Conservation (phyloP, 2,113 vertebrate species). For the Pluvianellus socialis region DNA sequence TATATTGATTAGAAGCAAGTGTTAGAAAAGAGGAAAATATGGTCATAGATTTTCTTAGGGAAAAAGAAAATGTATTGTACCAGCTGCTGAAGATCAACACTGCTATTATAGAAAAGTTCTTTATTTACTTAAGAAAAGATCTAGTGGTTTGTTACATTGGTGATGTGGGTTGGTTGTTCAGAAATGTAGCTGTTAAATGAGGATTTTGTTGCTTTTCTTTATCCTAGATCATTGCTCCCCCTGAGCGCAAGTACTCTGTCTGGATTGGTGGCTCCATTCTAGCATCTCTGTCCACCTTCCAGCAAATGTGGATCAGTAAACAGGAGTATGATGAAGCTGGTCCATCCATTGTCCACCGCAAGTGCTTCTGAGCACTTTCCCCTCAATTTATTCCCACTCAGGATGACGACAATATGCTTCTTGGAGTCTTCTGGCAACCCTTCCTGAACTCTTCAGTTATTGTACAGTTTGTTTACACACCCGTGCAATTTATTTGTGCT, state of each 20-base stretch:
- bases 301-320: slow-evolving; percentile 98
- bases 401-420: slow-evolving; percentile 74
- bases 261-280: slow-evolving; percentile 86
- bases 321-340: slow-evolving; percentile 93
- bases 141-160: not conserved
- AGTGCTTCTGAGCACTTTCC: slow-evolving; percentile 85
- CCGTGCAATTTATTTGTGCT: slow-evolving; percentile 84
- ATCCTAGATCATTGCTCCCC: slow-evolving; percentile 88
- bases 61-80: not conserved
- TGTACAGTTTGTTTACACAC: slow-evolving; percentile 90
- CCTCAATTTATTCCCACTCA: slow-evolving; percentile 57
- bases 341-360: slow-evolving; percentile 93
- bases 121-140: not conserved
- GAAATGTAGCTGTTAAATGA: not conserved
- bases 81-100: not conserved
- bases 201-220: not conserved
- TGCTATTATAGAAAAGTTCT: not conserved
- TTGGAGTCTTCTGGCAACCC: slow-evolving; percentile 70
- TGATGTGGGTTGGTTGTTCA: not conserved
- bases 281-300: slow-evolving; percentile 88
- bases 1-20: not conserved
- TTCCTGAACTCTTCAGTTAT: slow-evolving; percentile 73
- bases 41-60: not conserved
- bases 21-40: not conserved
- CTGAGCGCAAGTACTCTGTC: slow-evolving; percentile 85